Percentiles rank a stretch among this genome's conserved stretches.
Conservation (phyloP, 2,888 invertebrate genomes). For the Phaedon cochleariae region DNA sequence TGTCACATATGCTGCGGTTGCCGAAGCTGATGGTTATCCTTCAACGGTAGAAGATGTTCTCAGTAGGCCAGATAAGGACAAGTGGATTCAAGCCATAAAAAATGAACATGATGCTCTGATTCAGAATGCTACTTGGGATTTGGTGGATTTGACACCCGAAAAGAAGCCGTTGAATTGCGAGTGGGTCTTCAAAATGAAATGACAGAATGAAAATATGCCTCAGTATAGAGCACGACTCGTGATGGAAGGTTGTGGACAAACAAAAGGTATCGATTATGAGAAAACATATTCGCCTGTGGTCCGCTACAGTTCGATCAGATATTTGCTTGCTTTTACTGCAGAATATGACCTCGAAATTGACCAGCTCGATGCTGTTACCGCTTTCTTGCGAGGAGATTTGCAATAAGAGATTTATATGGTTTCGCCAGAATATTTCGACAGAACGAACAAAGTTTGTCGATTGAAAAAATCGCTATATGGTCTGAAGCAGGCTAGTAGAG, state of each 20-base stretch:
- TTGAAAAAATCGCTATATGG: slow-evolving; percentile 22
- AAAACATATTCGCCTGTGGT: too few species aligned
- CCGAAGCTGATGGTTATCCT: not conserved
- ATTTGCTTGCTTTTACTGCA: too few species aligned
- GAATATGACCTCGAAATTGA: slow-evolving; percentile 40
- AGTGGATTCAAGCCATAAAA: slow-evolving; percentile 5
- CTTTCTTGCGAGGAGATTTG: slow-evolving; percentile 47
- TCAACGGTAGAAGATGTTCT: not conserved
- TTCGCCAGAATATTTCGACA: slow-evolving; percentile 32
- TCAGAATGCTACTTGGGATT: slow-evolving; percentile 6
- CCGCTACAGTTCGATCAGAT: too few species aligned
- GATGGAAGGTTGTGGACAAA: not conserved
- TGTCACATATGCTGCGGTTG: slow-evolving; percentile 1
- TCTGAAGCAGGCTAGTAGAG: slow-evolving; percentile 18
- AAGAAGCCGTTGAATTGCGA: too few species aligned
- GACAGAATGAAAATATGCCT: not conserved
- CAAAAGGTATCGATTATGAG: not conserved
- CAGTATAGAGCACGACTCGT: slow-evolving; percentile 2
- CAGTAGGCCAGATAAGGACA: not conserved
- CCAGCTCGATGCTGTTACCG: slow-evolving; percentile 49
- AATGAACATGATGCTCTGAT: not conserved
- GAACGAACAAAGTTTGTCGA: slow-evolving; percentile 26
- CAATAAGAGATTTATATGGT: slow-evolving; percentile 46
- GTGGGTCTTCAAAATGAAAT: not conserved
- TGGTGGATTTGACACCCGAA: not conserved